phyloP scores from a whole-genome alignment of 2,113 vertebrate genomes.

The Corythaeola cristata region DNA sequence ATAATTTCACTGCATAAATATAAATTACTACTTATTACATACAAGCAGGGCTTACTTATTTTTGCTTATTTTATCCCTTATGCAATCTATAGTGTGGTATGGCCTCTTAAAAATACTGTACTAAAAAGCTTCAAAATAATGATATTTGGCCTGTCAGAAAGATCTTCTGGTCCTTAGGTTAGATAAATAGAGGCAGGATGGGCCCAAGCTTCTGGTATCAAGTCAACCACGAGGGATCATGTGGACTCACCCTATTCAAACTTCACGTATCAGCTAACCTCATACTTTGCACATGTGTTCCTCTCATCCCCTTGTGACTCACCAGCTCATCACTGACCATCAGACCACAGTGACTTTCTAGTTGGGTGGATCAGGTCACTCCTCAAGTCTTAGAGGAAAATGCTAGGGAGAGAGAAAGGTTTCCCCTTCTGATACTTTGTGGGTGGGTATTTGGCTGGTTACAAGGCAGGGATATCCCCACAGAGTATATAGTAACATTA shows the following conservation, averaged over 20 bases:
- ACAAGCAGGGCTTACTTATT: slow-evolving; percentile 22
- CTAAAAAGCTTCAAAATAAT: background rate
- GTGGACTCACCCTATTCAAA: background rate
- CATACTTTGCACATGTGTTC: background rate
- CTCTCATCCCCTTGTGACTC: background rate
- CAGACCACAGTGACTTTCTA: background rate
- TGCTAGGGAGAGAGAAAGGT: background rate
- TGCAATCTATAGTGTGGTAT: background rate
- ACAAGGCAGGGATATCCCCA: background rate
- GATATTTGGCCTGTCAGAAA: background rate
- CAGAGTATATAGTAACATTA: background rate
- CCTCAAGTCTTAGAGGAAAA: background rate
- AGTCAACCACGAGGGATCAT: background rate
- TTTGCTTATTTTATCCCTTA: background rate
- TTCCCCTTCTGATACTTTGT: background rate
- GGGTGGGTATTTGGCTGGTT: background rate
- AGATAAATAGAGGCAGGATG: background rate
- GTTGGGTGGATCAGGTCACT: background rate
- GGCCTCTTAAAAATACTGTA: background rate
- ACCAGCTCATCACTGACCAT: background rate
- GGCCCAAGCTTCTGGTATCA: background rate
- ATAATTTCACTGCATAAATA: slow-evolving; percentile 1
- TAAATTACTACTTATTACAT: slow-evolving; percentile 6
- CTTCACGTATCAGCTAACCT: background rate
- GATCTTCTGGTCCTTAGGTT: background rate